Evolutionary conservation across 2,888 invertebrate genomes (phyloP).

Genomic region (Drymonia ruficornis): DNA sequence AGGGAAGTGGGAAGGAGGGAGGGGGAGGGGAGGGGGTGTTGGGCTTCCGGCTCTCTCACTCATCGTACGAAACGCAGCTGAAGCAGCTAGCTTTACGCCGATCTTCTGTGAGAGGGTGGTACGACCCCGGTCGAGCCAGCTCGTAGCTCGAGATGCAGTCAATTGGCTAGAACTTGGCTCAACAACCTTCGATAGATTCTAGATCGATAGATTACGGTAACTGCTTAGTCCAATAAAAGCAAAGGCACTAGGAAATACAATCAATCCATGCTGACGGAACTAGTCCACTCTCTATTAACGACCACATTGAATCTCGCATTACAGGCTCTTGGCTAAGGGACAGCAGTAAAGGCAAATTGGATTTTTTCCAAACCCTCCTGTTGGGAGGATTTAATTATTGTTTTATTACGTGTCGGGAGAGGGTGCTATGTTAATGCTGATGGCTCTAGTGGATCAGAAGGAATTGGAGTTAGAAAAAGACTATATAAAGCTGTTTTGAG

Average conservation of each 20-base stretch:
- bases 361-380: slow-evolving; percentile 64
- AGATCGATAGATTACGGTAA: no score
- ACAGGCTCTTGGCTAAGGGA: slow-evolving; percentile 38
- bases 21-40: no score
- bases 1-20: no score
- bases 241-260: background rate
- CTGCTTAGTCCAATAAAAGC: no score
- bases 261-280: background rate
- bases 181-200: no score
- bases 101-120: no score
- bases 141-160: no score
- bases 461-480: slow-evolving; percentile 20
- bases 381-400: slow-evolving; percentile 73
- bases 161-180: no score
- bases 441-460: slow-evolving; percentile 29
- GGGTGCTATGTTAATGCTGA: slow-evolving; percentile 53
- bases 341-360: slow-evolving; percentile 76
- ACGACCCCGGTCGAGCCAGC: no score
- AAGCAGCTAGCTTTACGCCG: no score
- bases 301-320: slow-evolving; percentile 21
- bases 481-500: background rate
- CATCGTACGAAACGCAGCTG: no score
- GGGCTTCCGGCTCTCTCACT: no score
- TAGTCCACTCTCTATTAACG: slow-evolving; percentile 2
- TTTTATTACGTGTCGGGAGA: slow-evolving; percentile 67